A percentile compares a stretch with the other conserved stretches of the same genome.
These are phyloP conservation scores for Zeus faber DNA, from an alignment of 2,113 vertebrate species.

Conservation along the genomic window DNA sequence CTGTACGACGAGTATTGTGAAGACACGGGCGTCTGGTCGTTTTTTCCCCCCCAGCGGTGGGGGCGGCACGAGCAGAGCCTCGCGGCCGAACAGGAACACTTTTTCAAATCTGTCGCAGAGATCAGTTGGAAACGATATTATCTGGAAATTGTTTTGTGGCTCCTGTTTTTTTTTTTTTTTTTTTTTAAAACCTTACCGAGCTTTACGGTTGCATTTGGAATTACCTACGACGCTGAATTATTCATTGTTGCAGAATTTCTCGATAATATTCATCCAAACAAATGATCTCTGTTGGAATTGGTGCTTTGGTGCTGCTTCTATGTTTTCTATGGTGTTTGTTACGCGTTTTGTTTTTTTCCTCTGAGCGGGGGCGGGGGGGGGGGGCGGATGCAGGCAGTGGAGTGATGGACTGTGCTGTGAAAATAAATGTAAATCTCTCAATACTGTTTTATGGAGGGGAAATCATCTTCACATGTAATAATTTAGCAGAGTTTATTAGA, in stretches of 20 bases:
- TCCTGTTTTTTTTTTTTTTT: constrained; percentile 12
- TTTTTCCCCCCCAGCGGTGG: too few species aligned
- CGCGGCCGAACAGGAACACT: too few species aligned
- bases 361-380: constrained; percentile 33
- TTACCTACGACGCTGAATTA: too few species aligned
- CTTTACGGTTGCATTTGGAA: too few species aligned
- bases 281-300: constrained; percentile 43
- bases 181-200: too few species aligned
- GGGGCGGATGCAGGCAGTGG: constrained; percentile 51
- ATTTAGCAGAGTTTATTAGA: constrained; percentile 75
- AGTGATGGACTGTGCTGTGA: constrained; percentile 74
- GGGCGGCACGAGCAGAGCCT: constrained; percentile 60
- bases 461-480: constrained; percentile 70
- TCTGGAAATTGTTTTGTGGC: constrained; percentile 35
- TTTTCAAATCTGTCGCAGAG: constrained; percentile 13
- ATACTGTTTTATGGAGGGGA: constrained; percentile 68
- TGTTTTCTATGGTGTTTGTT: constrained; percentile 54
- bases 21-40: too few species aligned
- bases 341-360: constrained; percentile 24
- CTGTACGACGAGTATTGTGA: too few species aligned
- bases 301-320: constrained; percentile 65
- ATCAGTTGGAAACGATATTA: constrained; percentile 42
- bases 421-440: constrained; percentile 69
- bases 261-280: constrained; percentile 17
- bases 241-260: constrained; percentile 47